These are phyloP conservation scores for Numida meleagris DNA, from an alignment of 2,113 vertebrate genomes.

Conservation along the genomic window DNA sequence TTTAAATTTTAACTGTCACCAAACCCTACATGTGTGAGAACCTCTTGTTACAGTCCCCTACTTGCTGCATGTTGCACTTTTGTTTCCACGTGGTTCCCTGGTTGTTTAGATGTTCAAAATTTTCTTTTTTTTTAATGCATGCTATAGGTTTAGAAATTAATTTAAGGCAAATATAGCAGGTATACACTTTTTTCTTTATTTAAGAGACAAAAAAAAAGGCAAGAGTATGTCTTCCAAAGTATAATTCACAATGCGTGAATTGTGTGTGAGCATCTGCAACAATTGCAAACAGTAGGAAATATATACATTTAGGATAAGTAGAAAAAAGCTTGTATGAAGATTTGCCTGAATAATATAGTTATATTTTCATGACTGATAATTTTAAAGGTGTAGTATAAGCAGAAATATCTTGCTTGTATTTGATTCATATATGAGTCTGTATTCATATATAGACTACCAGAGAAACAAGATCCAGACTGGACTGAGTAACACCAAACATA, in stretches of 20 bases:
- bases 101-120: not conserved
- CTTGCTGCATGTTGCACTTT: not conserved
- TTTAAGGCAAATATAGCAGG: not conserved
- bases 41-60: not conserved
- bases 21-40: not conserved
- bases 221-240: not conserved
- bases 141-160: not conserved
- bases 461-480: not conserved
- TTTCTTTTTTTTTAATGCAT: not conserved
- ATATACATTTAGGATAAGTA: not conserved
- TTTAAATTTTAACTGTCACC: not conserved
- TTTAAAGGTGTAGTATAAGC: not conserved
- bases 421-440: no score
- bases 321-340: not conserved
- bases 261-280: not conserved
- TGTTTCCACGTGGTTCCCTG: not conserved
- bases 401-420: not conserved
- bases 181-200: not conserved
- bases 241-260: not conserved
- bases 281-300: not conserved
- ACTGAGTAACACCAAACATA: not conserved
- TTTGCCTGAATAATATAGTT: not conserved
- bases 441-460: no score
- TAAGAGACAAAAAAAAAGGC: not conserved
- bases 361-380: not conserved